These are phyloP conservation scores for Ditula angustiorana DNA, from an alignment of 2,888 invertebrate genomes.

Conservation along the genomic window DNA sequence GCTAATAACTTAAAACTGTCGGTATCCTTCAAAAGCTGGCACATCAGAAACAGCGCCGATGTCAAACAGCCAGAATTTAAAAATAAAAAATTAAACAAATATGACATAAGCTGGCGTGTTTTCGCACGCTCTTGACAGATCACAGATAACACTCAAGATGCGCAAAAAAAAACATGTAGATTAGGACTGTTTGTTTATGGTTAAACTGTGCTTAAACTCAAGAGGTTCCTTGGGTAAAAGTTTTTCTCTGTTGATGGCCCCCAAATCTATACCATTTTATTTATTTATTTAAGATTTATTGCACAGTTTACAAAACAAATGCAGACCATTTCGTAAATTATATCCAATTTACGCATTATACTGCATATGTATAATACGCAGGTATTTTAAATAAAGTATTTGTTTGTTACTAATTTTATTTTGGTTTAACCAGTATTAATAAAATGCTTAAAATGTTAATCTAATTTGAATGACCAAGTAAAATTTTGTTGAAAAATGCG, in stretches of 20 bases:
- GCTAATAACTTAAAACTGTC: constrained; percentile 61
- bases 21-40: constrained; percentile 73
- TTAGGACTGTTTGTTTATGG: constrained; percentile 52
- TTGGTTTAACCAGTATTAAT: not conserved
- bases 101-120: constrained; percentile 52
- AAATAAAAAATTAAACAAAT: constrained; percentile 48
- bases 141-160: constrained; percentile 64
- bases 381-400: no score
- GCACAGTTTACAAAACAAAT: no score
- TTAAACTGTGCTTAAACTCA: constrained; percentile 43
- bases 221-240: no score
- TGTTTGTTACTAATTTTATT: not conserved
- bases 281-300: no score
- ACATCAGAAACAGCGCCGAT: constrained; percentile 47
- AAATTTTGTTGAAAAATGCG: no score
- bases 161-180: constrained; percentile 42
- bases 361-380: no score
- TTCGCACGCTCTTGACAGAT: constrained; percentile 77
- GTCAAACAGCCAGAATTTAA: constrained; percentile 50
- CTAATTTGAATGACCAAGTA: not conserved
- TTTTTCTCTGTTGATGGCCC: no score
- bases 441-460: not conserved
- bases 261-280: no score
- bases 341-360: no score
- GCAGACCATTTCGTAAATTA: no score